These are phyloP conservation scores for Muscidifurax raptorellus DNA, from an alignment of 1,140 invertebrate genomes.

Conservation along the genomic window DNA sequence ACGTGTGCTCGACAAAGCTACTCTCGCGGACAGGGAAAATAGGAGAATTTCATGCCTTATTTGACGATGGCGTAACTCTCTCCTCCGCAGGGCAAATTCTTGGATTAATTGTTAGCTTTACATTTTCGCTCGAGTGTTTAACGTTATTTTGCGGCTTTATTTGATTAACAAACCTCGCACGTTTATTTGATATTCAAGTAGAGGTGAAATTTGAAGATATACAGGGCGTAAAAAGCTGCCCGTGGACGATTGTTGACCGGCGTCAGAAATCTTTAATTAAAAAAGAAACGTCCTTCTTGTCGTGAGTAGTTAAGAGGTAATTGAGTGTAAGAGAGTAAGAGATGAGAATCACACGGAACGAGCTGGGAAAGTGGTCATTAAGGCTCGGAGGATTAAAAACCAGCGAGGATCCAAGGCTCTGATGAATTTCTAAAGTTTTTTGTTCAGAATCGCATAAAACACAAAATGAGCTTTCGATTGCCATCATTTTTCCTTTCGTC, in stretches of 20 bases:
- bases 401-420: not conserved
- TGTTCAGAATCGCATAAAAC: not conserved
- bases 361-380: conserved; percentile 8
- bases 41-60: not conserved
- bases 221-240: not conserved
- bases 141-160: no score
- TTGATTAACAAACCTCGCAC: no score
- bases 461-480: not conserved
- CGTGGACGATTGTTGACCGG: not conserved
- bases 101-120: not conserved
- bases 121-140: no score
- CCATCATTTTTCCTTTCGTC: not conserved
- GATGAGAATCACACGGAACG: not conserved
- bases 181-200: no score
- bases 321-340: not conserved
- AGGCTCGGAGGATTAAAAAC: conserved; percentile 4
- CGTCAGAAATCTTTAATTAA: conserved; percentile 28
- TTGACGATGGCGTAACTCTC: not conserved
- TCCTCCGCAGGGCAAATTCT: not conserved
- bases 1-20: not conserved
- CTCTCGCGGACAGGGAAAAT: not conserved
- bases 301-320: conserved; percentile 24
- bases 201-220: no score
- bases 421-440: not conserved
- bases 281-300: conserved; percentile 32